phyloP scores from a whole-genome alignment of 2,888 invertebrate genomes.

The Philhelius pedissequus region DNA sequence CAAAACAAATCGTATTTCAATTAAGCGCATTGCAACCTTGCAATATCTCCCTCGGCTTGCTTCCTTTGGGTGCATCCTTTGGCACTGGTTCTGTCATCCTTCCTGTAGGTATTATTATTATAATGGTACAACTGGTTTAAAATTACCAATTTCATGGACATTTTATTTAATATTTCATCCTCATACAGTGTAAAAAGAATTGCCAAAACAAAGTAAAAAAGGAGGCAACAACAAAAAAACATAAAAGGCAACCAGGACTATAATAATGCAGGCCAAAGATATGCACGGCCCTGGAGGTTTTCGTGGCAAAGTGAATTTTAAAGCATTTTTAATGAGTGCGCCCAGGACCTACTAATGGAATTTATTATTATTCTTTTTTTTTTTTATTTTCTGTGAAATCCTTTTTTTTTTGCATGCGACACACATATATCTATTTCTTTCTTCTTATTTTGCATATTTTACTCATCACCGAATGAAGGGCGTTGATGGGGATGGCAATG shows the following conservation, averaged over 20 bases:
- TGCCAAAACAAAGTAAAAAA: not conserved
- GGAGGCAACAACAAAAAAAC: not conserved
- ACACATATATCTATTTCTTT: not conserved
- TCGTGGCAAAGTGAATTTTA: conserved; percentile 61
- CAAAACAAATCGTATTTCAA: not conserved
- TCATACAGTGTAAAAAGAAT: not conserved
- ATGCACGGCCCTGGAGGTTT: not conserved
- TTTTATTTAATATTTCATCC: conserved; percentile 56
- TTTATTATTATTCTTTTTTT: conserved; percentile 41
- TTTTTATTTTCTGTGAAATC: not conserved
- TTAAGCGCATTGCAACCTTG: not conserved
- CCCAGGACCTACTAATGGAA: conserved; percentile 56
- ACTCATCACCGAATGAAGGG: conserved; percentile 13
- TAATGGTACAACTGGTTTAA: conserved; percentile 41
- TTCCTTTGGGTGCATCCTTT: not conserved
- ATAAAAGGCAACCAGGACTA: conserved; percentile 11
- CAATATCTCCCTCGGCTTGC: not conserved
- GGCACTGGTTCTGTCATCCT: not conserved
- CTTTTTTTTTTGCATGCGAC: not conserved
- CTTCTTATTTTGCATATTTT: conserved; percentile 41
- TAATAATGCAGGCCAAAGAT: conserved; percentile 52
- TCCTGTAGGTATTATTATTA: conserved; percentile 26
- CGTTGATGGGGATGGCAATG: not conserved
- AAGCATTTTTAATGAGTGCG: conserved; percentile 59
- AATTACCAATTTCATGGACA: conserved; percentile 58